These are phyloP conservation scores for Argopecten irradians DNA, from an alignment of 1,140 invertebrate species.

Conservation along the genomic window DNA sequence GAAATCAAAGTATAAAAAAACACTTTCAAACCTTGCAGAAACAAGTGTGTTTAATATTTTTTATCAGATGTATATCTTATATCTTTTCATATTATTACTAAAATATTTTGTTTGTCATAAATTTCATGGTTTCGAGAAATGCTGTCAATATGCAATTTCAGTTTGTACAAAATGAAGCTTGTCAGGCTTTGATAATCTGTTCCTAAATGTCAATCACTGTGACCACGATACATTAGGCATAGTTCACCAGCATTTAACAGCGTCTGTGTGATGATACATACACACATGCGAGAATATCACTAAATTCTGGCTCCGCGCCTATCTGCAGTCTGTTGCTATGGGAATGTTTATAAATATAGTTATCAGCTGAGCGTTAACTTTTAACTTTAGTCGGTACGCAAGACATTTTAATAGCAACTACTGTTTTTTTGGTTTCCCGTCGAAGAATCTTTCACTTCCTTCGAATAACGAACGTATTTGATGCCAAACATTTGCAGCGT, in stretches of 20 bases:
- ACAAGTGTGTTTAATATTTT: too few species aligned
- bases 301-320: not conserved
- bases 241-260: not conserved
- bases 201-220: not conserved
- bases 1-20: too few species aligned
- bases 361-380: constrained; percentile 15
- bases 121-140: too few species aligned
- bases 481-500: not conserved
- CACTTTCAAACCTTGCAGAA: too few species aligned
- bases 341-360: not conserved
- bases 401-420: not conserved
- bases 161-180: not conserved
- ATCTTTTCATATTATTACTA: too few species aligned
- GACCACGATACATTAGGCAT: not conserved
- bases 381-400: not conserved
- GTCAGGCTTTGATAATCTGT: not conserved
- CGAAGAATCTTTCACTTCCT: not conserved
- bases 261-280: not conserved
- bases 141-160: not conserved
- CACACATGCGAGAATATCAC: not conserved
- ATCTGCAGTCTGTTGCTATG: constrained; percentile 1
- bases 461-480: not conserved
- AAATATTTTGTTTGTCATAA: too few species aligned
- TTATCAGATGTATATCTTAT: too few species aligned
- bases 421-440: not conserved